phyloP scores from a whole-genome alignment of 2,113 vertebrate species.

The Hyla sarda region DNA sequence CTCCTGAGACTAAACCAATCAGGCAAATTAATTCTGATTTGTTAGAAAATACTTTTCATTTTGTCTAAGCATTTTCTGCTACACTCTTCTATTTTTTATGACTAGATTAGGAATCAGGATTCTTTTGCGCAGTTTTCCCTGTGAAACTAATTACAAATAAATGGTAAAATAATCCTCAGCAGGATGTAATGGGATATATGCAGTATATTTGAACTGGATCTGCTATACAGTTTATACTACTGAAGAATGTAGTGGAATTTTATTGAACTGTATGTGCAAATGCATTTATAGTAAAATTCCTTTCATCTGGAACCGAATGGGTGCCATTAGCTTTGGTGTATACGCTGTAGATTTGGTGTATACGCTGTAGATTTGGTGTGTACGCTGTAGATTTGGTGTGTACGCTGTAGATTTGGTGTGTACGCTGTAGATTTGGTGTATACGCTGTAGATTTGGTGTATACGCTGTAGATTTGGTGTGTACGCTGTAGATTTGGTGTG shows the following conservation, averaged over 20 bases:
- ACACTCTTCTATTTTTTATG: slow-evolving; percentile 64
- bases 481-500: no score
- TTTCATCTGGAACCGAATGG: not conserved
- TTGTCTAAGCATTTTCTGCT: slow-evolving; percentile 70
- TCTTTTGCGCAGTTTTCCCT: slow-evolving; percentile 70
- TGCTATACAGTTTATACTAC: not conserved
- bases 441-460: no score
- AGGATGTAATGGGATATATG: not conserved
- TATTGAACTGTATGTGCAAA: not conserved
- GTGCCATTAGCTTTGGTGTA: no score
- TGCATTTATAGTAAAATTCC: not conserved
- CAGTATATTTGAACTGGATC: not conserved
- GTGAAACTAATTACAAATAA: slow-evolving; percentile 72
- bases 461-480: no score
- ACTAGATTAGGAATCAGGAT: slow-evolving; percentile 69
- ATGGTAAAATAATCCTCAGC: slow-evolving; percentile 60
- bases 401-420: no score
- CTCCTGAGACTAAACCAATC: slow-evolving; percentile 72
- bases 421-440: no score
- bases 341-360: no score
- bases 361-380: no score
- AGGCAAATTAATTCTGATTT: slow-evolving; percentile 79
- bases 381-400: no score
- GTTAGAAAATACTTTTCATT: slow-evolving; percentile 75
- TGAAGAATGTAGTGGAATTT: not conserved